Evolutionary conservation across 1,140 invertebrate species (phyloP).

Genomic region (Ceratitis capitata): DNA sequence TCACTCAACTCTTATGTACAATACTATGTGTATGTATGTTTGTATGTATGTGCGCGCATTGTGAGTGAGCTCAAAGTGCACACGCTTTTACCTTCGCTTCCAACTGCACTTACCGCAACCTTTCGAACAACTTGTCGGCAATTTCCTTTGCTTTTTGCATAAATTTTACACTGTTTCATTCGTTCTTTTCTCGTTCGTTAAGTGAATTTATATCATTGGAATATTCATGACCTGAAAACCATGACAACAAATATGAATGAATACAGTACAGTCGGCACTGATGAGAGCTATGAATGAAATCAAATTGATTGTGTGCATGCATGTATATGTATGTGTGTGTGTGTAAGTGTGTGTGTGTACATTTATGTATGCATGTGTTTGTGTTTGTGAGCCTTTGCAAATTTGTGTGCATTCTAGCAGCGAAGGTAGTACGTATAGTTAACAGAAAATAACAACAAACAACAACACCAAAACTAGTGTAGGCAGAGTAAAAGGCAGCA

Average conservation of each 20-base stretch:
- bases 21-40: too few species aligned
- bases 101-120: not conserved
- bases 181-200: slow-evolving; percentile 3
- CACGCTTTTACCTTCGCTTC: not conserved
- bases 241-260: not conserved
- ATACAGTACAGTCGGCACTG: too few species aligned
- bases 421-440: not conserved
- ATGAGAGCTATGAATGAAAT: too few species aligned
- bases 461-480: too few species aligned
- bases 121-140: not conserved
- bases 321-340: not conserved
- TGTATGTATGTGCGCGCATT: too few species aligned
- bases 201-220: slow-evolving; percentile 27
- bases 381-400: too few species aligned
- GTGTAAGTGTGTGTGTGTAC: too few species aligned
- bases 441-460: not conserved
- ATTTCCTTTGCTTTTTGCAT: slow-evolving; percentile 20
- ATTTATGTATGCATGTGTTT: too few species aligned
- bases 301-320: not conserved
- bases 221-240: slow-evolving; percentile 1
- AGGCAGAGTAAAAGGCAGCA: not conserved
- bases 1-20: slow-evolving; percentile 24
- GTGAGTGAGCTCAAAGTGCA: not conserved
- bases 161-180: not conserved
- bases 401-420: not conserved